These are phyloP conservation scores for Eristalinus sepulchralis DNA, from an alignment of 2,888 invertebrate species.

Conservation along the genomic window DNA sequence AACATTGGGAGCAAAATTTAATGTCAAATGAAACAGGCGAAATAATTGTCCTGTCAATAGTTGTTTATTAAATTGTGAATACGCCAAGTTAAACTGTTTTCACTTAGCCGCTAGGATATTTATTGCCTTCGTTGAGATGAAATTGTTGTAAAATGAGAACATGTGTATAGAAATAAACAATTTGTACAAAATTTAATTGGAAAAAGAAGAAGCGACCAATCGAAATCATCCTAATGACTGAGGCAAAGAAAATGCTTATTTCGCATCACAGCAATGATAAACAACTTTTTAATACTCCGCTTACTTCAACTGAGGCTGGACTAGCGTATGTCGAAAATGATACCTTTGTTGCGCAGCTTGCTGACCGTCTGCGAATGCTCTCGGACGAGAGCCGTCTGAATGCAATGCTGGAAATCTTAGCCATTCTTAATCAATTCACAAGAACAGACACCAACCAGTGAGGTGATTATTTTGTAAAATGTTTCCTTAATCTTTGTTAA, in stretches of 20 bases:
- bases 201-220: neutral
- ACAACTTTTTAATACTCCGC: constrained; percentile 60
- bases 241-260: constrained; percentile 72
- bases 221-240: constrained; percentile 65
- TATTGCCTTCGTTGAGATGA: constrained; percentile 25
- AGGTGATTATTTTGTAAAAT: neutral
- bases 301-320: constrained; percentile 37
- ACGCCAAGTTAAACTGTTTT: constrained; percentile 15
- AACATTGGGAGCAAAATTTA: neutral
- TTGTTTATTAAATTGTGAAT: constrained; percentile 53
- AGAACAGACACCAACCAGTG: neutral
- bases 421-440: constrained; percentile 72
- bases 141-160: constrained; percentile 4
- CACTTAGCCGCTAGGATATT: neutral
- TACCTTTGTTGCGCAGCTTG: constrained; percentile 72
- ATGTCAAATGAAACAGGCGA: neutral
- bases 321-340: constrained; percentile 71
- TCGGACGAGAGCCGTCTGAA: constrained; percentile 72
- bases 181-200: neutral
- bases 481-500: constrained; percentile 29
- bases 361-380: constrained; percentile 71
- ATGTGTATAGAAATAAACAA: neutral
- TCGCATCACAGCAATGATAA: constrained; percentile 55
- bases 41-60: neutral
- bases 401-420: constrained; percentile 72